Conservation (phyloP, 2,888 invertebrate species). For the Drosophila pegasa region DNA sequence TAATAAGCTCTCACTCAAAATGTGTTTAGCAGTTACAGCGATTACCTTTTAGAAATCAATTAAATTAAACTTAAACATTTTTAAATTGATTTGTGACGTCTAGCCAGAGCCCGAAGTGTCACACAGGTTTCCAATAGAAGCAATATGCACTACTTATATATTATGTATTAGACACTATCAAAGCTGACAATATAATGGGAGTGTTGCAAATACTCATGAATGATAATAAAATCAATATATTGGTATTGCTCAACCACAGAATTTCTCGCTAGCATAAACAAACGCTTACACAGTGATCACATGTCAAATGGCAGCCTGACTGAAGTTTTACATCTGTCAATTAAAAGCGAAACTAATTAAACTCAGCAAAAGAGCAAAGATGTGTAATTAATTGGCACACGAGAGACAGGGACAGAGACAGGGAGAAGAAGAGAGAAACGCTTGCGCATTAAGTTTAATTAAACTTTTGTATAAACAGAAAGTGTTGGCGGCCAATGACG, state of each 20-base stretch:
- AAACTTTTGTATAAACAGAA: slow-evolving; percentile 66
- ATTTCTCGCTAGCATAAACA: slow-evolving; percentile 6
- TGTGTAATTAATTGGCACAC: slow-evolving; percentile 75
- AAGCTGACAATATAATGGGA: no score
- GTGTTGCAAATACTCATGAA: no score
- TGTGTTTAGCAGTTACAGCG: no score
- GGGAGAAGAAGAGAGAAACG: slow-evolving; percentile 11
- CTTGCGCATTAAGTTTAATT: slow-evolving; percentile 74
- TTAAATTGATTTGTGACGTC: no score
- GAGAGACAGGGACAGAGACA: slow-evolving; percentile 5
- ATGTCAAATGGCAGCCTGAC: slow-evolving; percentile 61
- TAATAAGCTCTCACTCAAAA: no score
- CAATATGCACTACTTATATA: no score
- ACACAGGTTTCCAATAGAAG: no score
- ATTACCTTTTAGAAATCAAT: no score
- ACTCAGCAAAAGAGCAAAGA: slow-evolving; percentile 70
- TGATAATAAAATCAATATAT: no score
- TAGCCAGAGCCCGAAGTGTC: no score
- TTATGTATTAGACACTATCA: no score
- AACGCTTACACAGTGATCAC: slow-evolving; percentile 26
- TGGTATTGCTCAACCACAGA: slow-evolving; percentile 7
- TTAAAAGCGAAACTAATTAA: slow-evolving; percentile 78
- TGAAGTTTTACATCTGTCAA: slow-evolving; percentile 76
- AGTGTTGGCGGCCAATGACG: slow-evolving; percentile 39
- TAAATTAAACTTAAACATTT: no score